Base-by-base conservation (phyloP, 2,113 vertebrate species). In the Tricholaema leucomelas region DNA sequence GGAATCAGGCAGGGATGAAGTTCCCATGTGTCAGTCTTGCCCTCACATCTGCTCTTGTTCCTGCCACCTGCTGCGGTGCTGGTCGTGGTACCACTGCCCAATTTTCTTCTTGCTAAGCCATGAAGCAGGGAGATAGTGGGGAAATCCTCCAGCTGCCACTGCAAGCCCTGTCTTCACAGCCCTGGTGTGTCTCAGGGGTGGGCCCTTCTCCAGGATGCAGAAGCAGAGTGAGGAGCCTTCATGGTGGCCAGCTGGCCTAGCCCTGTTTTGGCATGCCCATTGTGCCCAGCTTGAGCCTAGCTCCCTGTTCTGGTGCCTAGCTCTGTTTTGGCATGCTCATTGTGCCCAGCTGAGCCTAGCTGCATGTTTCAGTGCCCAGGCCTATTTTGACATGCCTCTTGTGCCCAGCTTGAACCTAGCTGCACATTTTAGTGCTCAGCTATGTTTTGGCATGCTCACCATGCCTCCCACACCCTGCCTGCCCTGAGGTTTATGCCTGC, bases 401-500 rank as follows among this genome's bases (percentile, higher is more conserved):
- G 4, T 61, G 52, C 59, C 36, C 44, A 54, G 52, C 52, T 54
- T 54, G 52, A 54, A 15, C 52, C 52, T 27, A 27, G 52, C 52
- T 54, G 14, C 14, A 6, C 14, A 6, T 55, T 55, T 55, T 30
- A 16, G 28, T 55, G 30, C 23, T 30, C 28, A 30, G 54, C 9
- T 30, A 12, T 55, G 54, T 55, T 31, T 55, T 30, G 28, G 28
- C 1, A 3, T 28, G 12, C 40, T 50, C 38, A 15, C 35, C 25
- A n/a, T n/a, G 20, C 21, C 10, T 40, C 54, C 33, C 0, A 2
- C 33, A 20, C 42, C n/a, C 31, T 2, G 3, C 5, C 1, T 1
- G 2, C 31, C 35, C n/a, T 0, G 1, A 33, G 42, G 46, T 18
- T 55, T 4, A 12, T 35, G n/a, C 44, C 0, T 1, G 2, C 46